These are phyloP conservation scores for Reinhardtius hippoglossoides DNA, from an alignment of 2,113 vertebrate species.

Conservation along the genomic window DNA sequence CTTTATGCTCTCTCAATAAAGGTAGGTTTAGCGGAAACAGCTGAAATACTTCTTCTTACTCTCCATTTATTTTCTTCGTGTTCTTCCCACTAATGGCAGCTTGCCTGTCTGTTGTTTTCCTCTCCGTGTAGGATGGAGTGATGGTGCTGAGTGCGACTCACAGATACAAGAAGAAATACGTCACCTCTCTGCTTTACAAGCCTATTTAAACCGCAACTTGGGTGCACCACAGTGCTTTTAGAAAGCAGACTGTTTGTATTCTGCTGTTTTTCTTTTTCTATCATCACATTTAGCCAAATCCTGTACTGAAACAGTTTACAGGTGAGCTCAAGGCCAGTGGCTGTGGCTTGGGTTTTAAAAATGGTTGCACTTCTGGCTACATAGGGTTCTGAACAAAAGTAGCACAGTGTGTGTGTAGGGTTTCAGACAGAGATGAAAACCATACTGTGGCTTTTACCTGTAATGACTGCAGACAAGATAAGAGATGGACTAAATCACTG, in stretches of 20 bases:
- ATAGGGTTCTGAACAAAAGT: constrained; percentile 57
- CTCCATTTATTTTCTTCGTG: not conserved
- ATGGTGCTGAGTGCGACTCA: constrained; percentile 98
- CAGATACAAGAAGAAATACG: constrained; percentile 98
- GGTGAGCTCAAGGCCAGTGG: constrained; percentile 26
- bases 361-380: constrained; percentile 46
- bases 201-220: constrained; percentile 74
- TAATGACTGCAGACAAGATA: constrained; percentile 15
- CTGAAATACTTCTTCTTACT: not conserved
- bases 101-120: constrained; percentile 31
- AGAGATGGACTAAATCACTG: constrained; percentile 55
- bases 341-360: constrained; percentile 17
- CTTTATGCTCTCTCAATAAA: constrained; percentile 98
- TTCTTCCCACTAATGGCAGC: not conserved
- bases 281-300: constrained; percentile 54
- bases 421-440: constrained; percentile 14
- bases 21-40: constrained; percentile 75
- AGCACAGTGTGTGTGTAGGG: constrained; percentile 7
- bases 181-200: constrained; percentile 92
- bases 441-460: constrained; percentile 46
- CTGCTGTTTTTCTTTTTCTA: constrained; percentile 8
- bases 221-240: constrained; percentile 31
- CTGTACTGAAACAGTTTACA: constrained; percentile 73
- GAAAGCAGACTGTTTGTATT: constrained; percentile 51
- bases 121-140: constrained; percentile 88